Evolutionary conservation across 2,113 vertebrate genomes (phyloP).

Genomic region (Tautogolabrus adspersus): DNA sequence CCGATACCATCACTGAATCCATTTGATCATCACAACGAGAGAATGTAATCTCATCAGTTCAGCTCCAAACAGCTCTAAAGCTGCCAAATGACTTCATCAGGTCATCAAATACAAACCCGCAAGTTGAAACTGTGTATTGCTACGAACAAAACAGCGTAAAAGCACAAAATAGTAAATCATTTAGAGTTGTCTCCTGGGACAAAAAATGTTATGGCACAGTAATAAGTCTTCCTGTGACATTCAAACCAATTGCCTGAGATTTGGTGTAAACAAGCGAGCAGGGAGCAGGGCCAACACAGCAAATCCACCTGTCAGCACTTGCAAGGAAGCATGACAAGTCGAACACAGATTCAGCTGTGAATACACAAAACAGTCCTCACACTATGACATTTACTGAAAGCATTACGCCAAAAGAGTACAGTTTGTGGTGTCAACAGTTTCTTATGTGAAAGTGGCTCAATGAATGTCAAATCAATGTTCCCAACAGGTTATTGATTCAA

Average conservation of each 20-base stretch:
- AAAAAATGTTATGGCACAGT: conserved; percentile 7
- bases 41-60: not conserved
- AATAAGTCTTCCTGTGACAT: conserved; percentile 47
- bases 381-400: conserved; percentile 22
- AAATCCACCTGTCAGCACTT: conserved; percentile 39
- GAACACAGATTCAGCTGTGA: conserved; percentile 24
- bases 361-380: conserved; percentile 7
- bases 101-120: not conserved
- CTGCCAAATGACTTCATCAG: not conserved
- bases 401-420: not conserved
- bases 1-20: not conserved
- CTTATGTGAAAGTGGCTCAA: not conserved
- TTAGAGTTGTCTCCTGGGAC: conserved; percentile 14
- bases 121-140: not conserved
- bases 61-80: not conserved
- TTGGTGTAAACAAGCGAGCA: conserved; percentile 33
- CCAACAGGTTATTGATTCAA: not conserved
- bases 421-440: not conserved
- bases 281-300: conserved; percentile 1
- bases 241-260: conserved; percentile 15
- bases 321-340: conserved; percentile 18
- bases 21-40: not conserved
- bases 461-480: not conserved
- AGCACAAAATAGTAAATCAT: conserved; percentile 16
- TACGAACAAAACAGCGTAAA: not conserved